Evolutionary conservation across 2,888 invertebrate genomes (phyloP).

Genomic region (Therioaphis trifolii): DNA sequence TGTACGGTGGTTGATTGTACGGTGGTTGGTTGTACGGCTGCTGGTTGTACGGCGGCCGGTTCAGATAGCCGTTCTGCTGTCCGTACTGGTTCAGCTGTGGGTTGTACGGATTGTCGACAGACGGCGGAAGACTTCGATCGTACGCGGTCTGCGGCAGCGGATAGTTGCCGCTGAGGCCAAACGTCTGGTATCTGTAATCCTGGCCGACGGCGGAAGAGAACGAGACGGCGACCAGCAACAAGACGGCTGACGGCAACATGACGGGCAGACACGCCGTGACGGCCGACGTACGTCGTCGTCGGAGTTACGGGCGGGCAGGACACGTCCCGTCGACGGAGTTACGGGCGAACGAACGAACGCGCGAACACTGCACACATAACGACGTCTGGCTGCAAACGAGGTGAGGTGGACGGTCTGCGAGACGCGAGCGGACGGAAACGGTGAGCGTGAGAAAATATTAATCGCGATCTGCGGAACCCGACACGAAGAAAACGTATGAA

Average conservation of each 20-base stretch:
- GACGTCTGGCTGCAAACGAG: background rate
- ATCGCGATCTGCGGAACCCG: constrained; percentile 17
- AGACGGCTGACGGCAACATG: constrained; percentile 17
- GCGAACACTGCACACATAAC: constrained; percentile 19
- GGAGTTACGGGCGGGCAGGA: background rate
- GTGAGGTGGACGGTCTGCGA: background rate
- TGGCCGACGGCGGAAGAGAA: constrained; percentile 9
- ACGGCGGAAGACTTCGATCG: constrained; percentile 14
- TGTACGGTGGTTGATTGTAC: no score
- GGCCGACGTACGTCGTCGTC: background rate
- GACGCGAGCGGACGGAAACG: background rate
- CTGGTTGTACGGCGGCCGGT: constrained; percentile 27
- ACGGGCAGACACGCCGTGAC: background rate
- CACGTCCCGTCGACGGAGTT: background rate
- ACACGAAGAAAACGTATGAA: constrained; percentile 12
- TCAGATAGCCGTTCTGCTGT: constrained; percentile 42
- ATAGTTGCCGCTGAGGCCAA: background rate
- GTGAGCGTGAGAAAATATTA: constrained; percentile 29
- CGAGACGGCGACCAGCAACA: constrained; percentile 29
- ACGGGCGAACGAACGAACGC: background rate
- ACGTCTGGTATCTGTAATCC: constrained; percentile 47
- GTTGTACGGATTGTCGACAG: constrained; percentile 6
- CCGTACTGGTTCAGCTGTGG: constrained; percentile 54
- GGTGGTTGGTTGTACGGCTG: constrained; percentile 3
- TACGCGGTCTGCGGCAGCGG: background rate